Evolutionary conservation across 1,140 invertebrate genomes (phyloP).

Genomic region (Achroia grisella): DNA sequence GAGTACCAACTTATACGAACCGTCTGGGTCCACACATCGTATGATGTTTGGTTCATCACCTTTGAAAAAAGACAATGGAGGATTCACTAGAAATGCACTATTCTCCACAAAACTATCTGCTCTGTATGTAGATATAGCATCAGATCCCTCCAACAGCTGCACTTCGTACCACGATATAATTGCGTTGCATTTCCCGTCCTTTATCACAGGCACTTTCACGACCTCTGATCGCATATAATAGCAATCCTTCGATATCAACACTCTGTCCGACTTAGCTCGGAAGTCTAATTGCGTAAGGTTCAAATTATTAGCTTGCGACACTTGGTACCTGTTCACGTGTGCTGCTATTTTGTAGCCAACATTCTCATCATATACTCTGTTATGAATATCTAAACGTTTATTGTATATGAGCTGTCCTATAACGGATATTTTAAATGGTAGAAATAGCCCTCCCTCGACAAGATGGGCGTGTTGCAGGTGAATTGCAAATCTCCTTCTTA

Average conservation of each 20-base stretch:
- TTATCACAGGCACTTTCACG: background rate
- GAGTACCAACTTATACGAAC: constrained; percentile 5
- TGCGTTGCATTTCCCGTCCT: constrained; percentile 3
- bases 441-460: background rate
- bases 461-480: background rate
- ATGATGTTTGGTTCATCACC: constrained; percentile 1
- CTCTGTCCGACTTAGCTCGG: background rate
- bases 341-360: background rate
- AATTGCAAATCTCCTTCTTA: no score
- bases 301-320: background rate
- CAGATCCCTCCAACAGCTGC: constrained; percentile 1
- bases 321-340: background rate
- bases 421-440: background rate
- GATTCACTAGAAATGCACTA: constrained; percentile 5
- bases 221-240: background rate
- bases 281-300: background rate
- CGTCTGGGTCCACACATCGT: constrained; percentile 6
- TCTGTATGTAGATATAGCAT: background rate
- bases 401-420: background rate
- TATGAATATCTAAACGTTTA: background rate
- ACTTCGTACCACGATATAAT: constrained; percentile 6
- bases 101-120: constrained; percentile 4
- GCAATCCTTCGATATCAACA: background rate
- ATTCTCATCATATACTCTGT: background rate
- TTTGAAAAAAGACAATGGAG: background rate